phyloP scores from a whole-genome alignment of 2,888 invertebrate species.

The Chrysolina oricalcia region DNA sequence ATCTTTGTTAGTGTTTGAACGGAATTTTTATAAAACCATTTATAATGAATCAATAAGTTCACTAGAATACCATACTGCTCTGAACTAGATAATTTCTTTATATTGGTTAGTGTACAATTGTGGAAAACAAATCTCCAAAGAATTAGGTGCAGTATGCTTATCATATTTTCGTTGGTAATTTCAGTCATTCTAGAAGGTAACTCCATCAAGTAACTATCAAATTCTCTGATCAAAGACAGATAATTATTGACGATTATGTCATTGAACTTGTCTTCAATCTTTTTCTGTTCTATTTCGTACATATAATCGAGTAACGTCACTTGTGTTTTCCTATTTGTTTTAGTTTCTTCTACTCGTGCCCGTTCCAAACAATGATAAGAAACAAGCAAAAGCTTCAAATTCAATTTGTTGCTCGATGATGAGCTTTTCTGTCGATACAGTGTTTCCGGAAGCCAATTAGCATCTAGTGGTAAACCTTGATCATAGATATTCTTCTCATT shows the following conservation, averaged over 20 bases:
- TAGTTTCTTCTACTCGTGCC: constrained; percentile 38
- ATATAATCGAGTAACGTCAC: constrained; percentile 73
- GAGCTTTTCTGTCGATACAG: constrained; percentile 21
- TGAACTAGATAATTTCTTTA: constrained; percentile 52
- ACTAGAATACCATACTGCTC: constrained; percentile 73
- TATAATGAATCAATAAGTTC: constrained; percentile 81
- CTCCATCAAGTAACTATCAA: constrained; percentile 71
- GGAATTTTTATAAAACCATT: constrained; percentile 82
- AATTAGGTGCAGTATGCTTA: constrained; percentile 63
- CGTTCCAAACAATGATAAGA: constrained; percentile 43
- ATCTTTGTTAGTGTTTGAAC: constrained; percentile 64
- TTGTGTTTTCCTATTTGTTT: constrained; percentile 64
- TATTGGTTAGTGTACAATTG: constrained; percentile 67
- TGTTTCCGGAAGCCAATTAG: constrained; percentile 65
- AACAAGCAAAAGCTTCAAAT: constrained; percentile 52
- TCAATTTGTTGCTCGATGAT: constrained; percentile 47
- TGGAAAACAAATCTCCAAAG: constrained; percentile 71
- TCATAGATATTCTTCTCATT: not conserved
- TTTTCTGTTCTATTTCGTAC: constrained; percentile 67
- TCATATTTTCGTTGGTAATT: constrained; percentile 69
- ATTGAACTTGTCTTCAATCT: constrained; percentile 72
- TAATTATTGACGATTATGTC: constrained; percentile 75
- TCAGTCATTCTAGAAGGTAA: constrained; percentile 61
- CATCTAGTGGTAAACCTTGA: constrained; percentile 62
- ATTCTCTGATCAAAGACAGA: constrained; percentile 71